Base-by-base conservation (phyloP, 2,797 vertebrate genomes). In the Anabacerthia variegaticeps region DNA sequence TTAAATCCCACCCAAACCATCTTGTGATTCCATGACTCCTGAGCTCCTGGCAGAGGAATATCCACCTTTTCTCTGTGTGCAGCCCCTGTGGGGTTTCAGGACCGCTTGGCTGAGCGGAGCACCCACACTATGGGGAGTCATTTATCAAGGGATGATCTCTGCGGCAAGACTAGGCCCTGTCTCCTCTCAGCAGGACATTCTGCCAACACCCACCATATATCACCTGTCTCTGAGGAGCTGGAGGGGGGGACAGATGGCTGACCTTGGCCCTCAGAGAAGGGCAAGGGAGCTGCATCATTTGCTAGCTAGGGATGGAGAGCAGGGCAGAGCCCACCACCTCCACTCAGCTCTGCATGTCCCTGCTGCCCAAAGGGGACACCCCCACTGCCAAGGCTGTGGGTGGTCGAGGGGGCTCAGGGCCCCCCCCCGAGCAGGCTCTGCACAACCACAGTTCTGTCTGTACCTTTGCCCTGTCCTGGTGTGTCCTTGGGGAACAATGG, bases 391-490 rank as follows among this genome's bases (percentile, higher is more conserved):
- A 9, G 17, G 48, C 62, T 14, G 15, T 13, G 3, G 11, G 34
- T 44, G 22, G 18, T 41, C 8, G 15, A 36, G 36, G 36, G 58
- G 26, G 12, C 9, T 49, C 2, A 3, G 14, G 30, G 16, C 2
- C 14, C 22, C 43, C 43, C 52, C 4, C 2, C 3, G n/a, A 28
- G 37, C 37, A 39, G 46, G 48, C 37, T 15, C 36, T 5, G 71
- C 13, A 15, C 0, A 2, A 24, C 26, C 63, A 61, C 46, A 68
- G 44, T n/a, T 14, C 58, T n/a, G 43, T 13, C 61, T 30, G 5
- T 5, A 2, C 23, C 54, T 3, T 4, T 58, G 27, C n/a, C 48
- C n/a, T 18, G 69, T 26, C 76, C 54, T 2, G 1, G 0, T 3
- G 17, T 10, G 27, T 34, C 61, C 51, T 36, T 1, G 0, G 67